Evolutionary conservation across 2,113 vertebrate genomes (phyloP).

Genomic region (Microcebus ravelobensis): DNA sequence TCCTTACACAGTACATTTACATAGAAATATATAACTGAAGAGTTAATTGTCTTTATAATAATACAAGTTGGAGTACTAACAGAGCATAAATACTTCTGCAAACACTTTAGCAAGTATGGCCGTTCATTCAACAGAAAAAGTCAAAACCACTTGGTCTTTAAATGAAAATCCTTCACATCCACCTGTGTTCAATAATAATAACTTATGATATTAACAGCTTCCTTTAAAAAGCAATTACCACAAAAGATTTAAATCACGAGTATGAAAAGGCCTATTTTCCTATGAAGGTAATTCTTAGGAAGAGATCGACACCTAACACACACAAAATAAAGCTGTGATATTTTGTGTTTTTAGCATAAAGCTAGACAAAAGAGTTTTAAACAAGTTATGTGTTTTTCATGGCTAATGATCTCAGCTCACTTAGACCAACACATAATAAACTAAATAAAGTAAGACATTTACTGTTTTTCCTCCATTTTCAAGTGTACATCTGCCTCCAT

Average conservation of each 20-base stretch:
- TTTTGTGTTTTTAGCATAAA: background rate
- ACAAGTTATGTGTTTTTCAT: background rate
- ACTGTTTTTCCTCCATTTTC: background rate
- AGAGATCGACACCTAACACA: background rate
- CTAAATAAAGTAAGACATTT: background rate
- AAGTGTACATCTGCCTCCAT: background rate
- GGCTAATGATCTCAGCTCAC: background rate
- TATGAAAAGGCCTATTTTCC: background rate
- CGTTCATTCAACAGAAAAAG: background rate
- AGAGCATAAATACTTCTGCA: background rate
- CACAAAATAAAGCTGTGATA: background rate
- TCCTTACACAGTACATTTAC: fast-evolving
- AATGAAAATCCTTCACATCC: slow-evolving; percentile 79
- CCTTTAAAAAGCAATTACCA: slow-evolving; percentile 12
- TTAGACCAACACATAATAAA: background rate
- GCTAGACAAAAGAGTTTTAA: background rate
- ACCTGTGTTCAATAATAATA: slow-evolving; percentile 73
- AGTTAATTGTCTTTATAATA: background rate
- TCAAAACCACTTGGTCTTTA: slow-evolving; percentile 58
- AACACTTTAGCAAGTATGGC: background rate
- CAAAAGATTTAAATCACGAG: background rate
- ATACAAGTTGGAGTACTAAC: background rate
- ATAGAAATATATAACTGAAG: background rate
- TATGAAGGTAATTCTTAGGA: background rate
- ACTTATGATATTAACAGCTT: slow-evolving; percentile 66